Conservation (phyloP, 2,888 invertebrate genomes). For the Agrotis puta region DNA sequence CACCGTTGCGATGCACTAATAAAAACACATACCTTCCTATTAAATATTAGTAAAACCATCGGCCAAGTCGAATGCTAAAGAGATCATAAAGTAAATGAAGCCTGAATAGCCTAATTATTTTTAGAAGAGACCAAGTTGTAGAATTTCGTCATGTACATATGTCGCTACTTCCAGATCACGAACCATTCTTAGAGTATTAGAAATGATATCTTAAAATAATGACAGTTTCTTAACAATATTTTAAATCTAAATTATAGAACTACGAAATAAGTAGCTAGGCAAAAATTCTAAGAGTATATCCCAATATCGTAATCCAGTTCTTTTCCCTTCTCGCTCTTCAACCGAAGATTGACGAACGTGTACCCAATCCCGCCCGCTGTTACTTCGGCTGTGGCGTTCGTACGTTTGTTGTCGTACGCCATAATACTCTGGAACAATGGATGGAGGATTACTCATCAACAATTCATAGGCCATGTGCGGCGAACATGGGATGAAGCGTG, state of each 20-base stretch:
- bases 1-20: too few relatives aligned
- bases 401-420: slow-evolving; percentile 70
- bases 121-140: too few relatives aligned
- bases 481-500: slow-evolving; percentile 16
- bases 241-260: not conserved
- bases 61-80: too few relatives aligned
- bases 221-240: not conserved
- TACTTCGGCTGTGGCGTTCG: slow-evolving; percentile 67
- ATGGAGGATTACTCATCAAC: slow-evolving; percentile 48
- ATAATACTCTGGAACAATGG: slow-evolving; percentile 72
- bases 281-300: slow-evolving; percentile 46
- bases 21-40: too few relatives aligned
- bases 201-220: not conserved
- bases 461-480: slow-evolving; percentile 47
- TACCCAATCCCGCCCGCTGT: slow-evolving; percentile 74
- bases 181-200: not conserved
- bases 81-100: too few relatives aligned
- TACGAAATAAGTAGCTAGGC: not conserved
- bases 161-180: too few relatives aligned
- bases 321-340: slow-evolving; percentile 71
- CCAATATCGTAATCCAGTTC: slow-evolving; percentile 70
- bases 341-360: slow-evolving; percentile 70
- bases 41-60: too few relatives aligned
- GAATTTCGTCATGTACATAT: too few relatives aligned
- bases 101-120: too few relatives aligned